Base-by-base conservation (phyloP, 2,113 vertebrate species). In the Lasiurus borealis region DNA sequence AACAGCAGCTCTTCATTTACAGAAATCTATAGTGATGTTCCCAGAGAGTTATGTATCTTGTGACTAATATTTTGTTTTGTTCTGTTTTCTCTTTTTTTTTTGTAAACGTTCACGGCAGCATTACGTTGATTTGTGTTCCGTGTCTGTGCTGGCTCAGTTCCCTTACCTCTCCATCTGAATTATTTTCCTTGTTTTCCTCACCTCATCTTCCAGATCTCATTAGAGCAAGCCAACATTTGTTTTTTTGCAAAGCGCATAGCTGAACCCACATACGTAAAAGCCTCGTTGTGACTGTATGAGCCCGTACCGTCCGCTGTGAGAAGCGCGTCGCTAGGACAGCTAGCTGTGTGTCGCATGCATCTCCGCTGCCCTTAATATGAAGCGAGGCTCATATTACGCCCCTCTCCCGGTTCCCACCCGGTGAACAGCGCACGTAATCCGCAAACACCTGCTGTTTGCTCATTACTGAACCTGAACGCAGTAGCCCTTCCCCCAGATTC, bases 91-190 rank as follows among this genome's bases (percentile, higher is more conserved):
- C 97, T 98, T 98, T n/a, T n/a, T n/a, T n/a, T n/a, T 97, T 90
- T 97, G 96, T 98, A 93, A 98, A 98, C 92, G 97, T 98, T 98
- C 98, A 97, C 98, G 98, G 98, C 98, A 99, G 99, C 99, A 99
- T 99, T 99, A 99, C 88, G 99, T 99, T 99, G 99, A 99, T 99
- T 99, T 99, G 98, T 99, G 99, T 99, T 99, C 99, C 98, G 98
- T 99, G 98, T 99, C 99, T 98, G 99, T 99, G 99, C 99, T 99
- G 99, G 99, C 99, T 99, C 99, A 99, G 98, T 99, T 99, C 98
- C 99, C 99, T 1, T 99, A 99, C 98, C 99, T 99, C 96, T 99
- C 99, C 97, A 98, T 99, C 97, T 99, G 99, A 99, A 95, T 97
- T 97, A 98, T 92, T 98, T 98, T 98, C 88, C 97, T 85, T 54